Evolutionary conservation across 1,140 invertebrate species (phyloP).

Genomic region (Drosophila varians): DNA sequence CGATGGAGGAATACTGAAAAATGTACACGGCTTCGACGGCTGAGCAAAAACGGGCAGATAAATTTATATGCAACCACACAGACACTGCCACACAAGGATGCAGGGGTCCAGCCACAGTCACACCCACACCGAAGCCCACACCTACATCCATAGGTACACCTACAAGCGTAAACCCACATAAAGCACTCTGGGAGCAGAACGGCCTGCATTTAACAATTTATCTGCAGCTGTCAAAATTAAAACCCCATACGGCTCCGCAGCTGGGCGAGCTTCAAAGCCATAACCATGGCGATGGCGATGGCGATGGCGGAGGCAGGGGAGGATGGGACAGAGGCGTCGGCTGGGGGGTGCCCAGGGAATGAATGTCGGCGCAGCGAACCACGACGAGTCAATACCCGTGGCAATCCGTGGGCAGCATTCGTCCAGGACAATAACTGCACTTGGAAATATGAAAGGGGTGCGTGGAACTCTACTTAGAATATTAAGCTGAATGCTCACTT

Average conservation of each 20-base stretch:
- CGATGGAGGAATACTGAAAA: slow-evolving; percentile 67
- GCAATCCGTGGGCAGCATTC: slow-evolving; percentile 56
- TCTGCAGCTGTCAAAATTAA: slow-evolving; percentile 83
- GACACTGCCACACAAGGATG: not conserved
- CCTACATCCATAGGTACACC: slow-evolving; percentile 38
- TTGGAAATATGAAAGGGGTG: not conserved
- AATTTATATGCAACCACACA: slow-evolving; percentile 73
- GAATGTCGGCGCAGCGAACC: slow-evolving; percentile 57
- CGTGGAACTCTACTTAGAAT: too few relatives aligned
- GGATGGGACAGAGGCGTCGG: not conserved
- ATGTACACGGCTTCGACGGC: slow-evolving; percentile 64
- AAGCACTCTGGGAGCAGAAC: slow-evolving; percentile 74
- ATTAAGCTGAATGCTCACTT: too few relatives aligned
- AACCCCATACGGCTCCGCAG: slow-evolving; percentile 74
- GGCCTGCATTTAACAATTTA: slow-evolving; percentile 83
- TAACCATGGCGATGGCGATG: slow-evolving; percentile 11
- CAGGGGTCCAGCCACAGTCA: too few relatives aligned
- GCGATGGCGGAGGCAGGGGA: not conserved
- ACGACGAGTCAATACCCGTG: slow-evolving; percentile 78
- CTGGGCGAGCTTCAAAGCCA: slow-evolving; percentile 49
- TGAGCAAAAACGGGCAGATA: slow-evolving; percentile 63
- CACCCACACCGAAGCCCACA: too few relatives aligned
- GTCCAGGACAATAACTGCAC: slow-evolving; percentile 49
- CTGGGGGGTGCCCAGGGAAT: not conserved
- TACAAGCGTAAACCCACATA: slow-evolving; percentile 76